Base-by-base conservation (phyloP, 2,113 vertebrate species). In the Xenus cinereus region DNA sequence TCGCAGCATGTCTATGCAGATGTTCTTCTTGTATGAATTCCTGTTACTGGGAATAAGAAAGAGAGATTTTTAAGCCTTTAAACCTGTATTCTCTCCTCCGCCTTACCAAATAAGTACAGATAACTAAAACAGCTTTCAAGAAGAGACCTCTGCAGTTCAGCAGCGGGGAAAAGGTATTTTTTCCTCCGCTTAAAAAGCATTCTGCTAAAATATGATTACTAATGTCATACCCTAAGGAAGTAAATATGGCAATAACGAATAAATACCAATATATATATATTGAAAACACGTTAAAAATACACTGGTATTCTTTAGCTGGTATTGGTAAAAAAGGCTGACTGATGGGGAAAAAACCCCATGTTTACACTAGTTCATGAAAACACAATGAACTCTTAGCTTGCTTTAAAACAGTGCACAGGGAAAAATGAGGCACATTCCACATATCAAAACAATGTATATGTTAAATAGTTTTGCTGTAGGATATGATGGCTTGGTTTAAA, bases 1-100 rank as follows among this genome's bases (percentile, higher is more conserved):
- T 72, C 97, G 97, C 97, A 98, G 98, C 98, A 99, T 98, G 95
- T 98, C 97, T 97, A 98, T 98, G 93, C 98, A 99, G 98, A 99
- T 97, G 98, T 98, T 99, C 94, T 99, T 98, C 98, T 98, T 98
- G 97, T 98, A 98, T 17, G 98, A 98, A 98, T 98, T 99, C 97
- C 98, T 98, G 97, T 98, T 98, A 91, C 98, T 99, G 97, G 83
- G 90, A 96, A 97, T 86, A 89, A 89, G 82, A 96, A 84, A 90
- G 78, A 69, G 5, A 91, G 33, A 83, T 93, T 95, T 95, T 97
- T 90, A 90, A 94, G 95, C 86, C 53, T 93, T 89, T 78, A 93
- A 95, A 69, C 89, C 84, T 26, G 33, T 33, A 69, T 84, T 54
- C 68, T 63, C 14, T 60, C 87, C 93, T 93, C 39, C 50, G 41